phyloP scores from a whole-genome alignment of 2,797 vertebrate genomes.

The Phalloptychus januarius region DNA sequence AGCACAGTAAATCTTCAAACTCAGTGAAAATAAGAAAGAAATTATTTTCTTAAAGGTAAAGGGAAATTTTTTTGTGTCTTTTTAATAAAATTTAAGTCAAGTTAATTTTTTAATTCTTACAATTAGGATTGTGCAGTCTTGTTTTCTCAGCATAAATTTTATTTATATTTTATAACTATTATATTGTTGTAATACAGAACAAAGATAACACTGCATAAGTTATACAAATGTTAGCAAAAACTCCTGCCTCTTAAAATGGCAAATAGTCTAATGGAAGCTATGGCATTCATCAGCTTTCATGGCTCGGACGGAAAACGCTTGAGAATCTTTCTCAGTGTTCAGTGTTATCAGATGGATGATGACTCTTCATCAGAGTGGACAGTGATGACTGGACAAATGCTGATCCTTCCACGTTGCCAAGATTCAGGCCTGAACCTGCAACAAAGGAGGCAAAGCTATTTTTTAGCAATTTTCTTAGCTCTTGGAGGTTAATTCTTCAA shows the following conservation, averaged over 20 bases:
- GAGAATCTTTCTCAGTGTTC: conserved; percentile 1
- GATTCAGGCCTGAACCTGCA: conserved; percentile 77
- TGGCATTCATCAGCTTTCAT: conserved; percentile 14
- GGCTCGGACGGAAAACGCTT: not conserved
- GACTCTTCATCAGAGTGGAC: not conserved
- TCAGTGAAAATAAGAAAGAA: not conserved
- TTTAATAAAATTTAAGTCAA: not conserved
- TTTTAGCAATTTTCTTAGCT: not conserved
- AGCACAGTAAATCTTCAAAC: not conserved
- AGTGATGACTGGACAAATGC: conserved; percentile 23
- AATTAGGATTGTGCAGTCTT: not conserved
- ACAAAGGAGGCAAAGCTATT: not conserved
- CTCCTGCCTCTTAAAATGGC: conserved; percentile 52
- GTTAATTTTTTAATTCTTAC: not conserved
- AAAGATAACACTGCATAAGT: not conserved
- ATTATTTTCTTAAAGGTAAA: not conserved
- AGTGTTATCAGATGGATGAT: not conserved
- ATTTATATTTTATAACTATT: not conserved
- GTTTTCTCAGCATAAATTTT: not conserved
- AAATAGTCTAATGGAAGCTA: conserved; percentile 68
- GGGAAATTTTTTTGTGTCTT: too few species aligned
- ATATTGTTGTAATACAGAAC: not conserved
- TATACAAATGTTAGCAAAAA: not conserved
- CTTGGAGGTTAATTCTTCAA: not conserved
- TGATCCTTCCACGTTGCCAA: conserved; percentile 47